A percentile compares a stretch with the other conserved stretches of the same genome.
phyloP scores from a whole-genome alignment of 35 echinoderm and acorn worm genomes.

The Stichopus chloronotus region DNA sequence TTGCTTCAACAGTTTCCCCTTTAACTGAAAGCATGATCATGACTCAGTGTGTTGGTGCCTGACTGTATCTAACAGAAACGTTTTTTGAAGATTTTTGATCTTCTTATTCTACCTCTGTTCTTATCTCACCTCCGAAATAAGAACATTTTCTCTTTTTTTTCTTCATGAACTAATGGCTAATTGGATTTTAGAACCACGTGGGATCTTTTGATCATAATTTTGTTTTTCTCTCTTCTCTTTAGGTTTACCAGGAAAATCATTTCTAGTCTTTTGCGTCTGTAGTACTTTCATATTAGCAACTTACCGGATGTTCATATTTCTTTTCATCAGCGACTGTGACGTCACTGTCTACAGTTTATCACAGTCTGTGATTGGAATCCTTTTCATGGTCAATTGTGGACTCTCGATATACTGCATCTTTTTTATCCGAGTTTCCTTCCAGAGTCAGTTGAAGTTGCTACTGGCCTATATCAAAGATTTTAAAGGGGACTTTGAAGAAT shows the following conservation, averaged over 20 bases:
- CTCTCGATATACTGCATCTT: neutral
- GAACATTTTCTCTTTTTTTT: too few relatives aligned
- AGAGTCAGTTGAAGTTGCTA: neutral
- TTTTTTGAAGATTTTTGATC: too few relatives aligned
- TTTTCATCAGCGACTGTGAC: neutral
- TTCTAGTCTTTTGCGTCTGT: neutral
- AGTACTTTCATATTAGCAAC: neutral
- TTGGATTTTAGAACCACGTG: too few relatives aligned
- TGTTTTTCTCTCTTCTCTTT: too few relatives aligned
- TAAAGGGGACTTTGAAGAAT: neutral
- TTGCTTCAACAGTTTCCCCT: too few relatives aligned
- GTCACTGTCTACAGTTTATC: neutral
- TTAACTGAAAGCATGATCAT: too few relatives aligned
- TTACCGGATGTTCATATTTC: neutral
- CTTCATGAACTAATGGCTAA: too few relatives aligned
- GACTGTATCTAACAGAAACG: too few relatives aligned
- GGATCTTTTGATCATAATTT: too few relatives aligned
- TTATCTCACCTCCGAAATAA: too few relatives aligned
- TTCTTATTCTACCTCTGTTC: too few relatives aligned
- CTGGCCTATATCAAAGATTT: neutral
- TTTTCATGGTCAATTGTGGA: neutral
- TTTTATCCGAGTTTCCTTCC: neutral
- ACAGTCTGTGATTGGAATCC: neutral
- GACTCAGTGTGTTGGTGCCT: too few relatives aligned
- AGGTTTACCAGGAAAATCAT: neutral